Conservation (phyloP, 2,113 vertebrate genomes). For the Prionailurus bengalensis region DNA sequence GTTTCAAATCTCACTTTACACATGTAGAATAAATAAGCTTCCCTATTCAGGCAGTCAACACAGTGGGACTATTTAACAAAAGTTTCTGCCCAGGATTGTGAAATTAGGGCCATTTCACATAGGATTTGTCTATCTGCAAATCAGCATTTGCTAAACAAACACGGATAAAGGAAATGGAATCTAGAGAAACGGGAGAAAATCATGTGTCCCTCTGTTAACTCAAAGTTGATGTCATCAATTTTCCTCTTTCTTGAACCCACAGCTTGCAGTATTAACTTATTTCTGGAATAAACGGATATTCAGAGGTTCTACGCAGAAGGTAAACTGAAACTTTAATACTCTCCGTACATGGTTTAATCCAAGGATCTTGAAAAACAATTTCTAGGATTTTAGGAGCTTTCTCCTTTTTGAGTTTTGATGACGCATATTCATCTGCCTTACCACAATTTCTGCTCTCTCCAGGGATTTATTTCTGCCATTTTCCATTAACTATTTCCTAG, state of each 20-base stretch:
- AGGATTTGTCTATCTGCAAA: constrained; percentile 71
- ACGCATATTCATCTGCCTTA: background rate
- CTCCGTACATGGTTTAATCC: background rate
- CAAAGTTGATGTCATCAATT: background rate
- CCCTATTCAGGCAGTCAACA: background rate
- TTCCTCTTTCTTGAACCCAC: background rate
- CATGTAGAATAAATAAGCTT: constrained; percentile 53
- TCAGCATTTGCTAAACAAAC: constrained; percentile 60
- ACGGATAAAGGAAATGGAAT: constrained; percentile 20
- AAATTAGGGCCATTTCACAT: constrained; percentile 34
- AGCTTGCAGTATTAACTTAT: background rate
- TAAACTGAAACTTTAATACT: background rate
- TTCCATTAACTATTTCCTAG: background rate
- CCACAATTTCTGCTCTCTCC: background rate
- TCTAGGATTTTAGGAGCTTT: background rate
- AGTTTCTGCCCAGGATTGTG: background rate
- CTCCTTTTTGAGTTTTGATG: background rate
- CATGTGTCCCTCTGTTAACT: background rate
- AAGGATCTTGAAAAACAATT: background rate
- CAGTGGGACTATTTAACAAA: constrained; percentile 71
- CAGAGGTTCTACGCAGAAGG: background rate
- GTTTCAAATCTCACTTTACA: constrained; percentile 1
- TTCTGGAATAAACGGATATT: background rate
- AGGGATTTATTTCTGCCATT: background rate
- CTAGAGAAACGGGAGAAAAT: constrained; percentile 22